phyloP scores from a whole-genome alignment of 2,888 invertebrate species.

The Scaptomyza tumidula region DNA sequence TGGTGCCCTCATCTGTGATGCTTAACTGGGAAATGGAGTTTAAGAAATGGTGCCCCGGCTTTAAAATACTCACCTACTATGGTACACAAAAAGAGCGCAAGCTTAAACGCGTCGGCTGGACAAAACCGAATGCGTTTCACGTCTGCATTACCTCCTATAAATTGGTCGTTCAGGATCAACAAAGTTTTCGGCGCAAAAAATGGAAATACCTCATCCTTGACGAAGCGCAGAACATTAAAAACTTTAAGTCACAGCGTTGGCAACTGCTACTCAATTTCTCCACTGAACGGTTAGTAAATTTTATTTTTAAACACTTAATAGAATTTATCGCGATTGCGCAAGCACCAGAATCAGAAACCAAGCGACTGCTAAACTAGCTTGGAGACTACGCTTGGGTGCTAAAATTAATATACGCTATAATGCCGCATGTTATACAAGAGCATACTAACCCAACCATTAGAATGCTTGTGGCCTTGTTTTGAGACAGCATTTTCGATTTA shows the following conservation, averaged over 20 bases:
- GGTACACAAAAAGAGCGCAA: conserved; percentile 98
- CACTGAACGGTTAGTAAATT: conserved; percentile 90
- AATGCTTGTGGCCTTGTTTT: conserved; percentile 78
- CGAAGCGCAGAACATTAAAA: conserved; percentile 99
- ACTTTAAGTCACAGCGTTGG: conserved; percentile 99
- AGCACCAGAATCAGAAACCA: conserved; percentile 81
- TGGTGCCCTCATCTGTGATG: conserved; percentile 99
- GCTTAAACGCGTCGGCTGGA: conserved; percentile 96
- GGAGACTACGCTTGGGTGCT: conserved; percentile 84
- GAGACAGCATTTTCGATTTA: conserved; percentile 44
- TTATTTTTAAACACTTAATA: not conserved
- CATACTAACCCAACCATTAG: conserved; percentile 52
- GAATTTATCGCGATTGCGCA: not conserved
- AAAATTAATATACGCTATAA: conserved; percentile 70
- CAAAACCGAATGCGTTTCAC: conserved; percentile 99
- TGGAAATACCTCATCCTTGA: conserved; percentile 99
- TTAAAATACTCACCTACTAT: conserved; percentile 99
- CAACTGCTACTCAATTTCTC: conserved; percentile 97
- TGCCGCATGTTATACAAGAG: conserved; percentile 65
- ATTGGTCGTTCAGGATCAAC: conserved; percentile 98
- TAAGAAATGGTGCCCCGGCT: conserved; percentile 99
- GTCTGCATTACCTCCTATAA: conserved; percentile 99
- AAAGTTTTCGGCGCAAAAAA: conserved; percentile 97
- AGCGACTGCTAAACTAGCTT: conserved; percentile 77
- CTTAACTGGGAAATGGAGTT: conserved; percentile 99